phyloP scores from a whole-genome alignment of 2,888 invertebrate species.

The Rotaria magnacalcarata region DNA sequence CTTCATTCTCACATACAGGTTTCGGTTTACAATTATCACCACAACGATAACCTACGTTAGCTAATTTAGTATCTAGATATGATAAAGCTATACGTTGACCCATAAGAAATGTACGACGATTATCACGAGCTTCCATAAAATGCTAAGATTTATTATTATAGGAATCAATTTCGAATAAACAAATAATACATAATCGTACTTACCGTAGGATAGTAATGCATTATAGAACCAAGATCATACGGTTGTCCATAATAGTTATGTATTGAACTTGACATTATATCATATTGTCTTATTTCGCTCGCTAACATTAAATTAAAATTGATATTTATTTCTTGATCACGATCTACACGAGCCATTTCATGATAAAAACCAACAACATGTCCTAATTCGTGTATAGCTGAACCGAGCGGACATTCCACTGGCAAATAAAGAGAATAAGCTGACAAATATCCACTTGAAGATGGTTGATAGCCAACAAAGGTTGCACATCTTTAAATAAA shows the following conservation, averaged over 20 bases:
- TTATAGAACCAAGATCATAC: constrained; percentile 45
- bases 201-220: constrained; percentile 45
- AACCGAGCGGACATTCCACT: constrained; percentile 40
- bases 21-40: constrained; percentile 10
- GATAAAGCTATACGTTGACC: constrained; percentile 5
- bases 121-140: neutral
- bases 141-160: neutral
- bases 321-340: constrained; percentile 34
- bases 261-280: constrained; percentile 40
- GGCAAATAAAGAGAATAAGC: constrained; percentile 40
- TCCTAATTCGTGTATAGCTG: constrained; percentile 45
- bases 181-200: neutral
- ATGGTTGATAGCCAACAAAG: constrained; percentile 40
- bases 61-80: constrained; percentile 45
- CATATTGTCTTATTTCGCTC: constrained; percentile 40
- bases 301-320: constrained; percentile 39
- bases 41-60: constrained; percentile 43
- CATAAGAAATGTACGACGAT: constrained; percentile 43
- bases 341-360: constrained; percentile 42
- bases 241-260: constrained; percentile 42
- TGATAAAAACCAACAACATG: constrained; percentile 45
- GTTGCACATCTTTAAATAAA: constrained; percentile 40
- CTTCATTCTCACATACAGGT: constrained; percentile 39
- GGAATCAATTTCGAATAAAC: too few species aligned
- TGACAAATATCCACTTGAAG: neutral